Conservation (phyloP, 2,797 vertebrate genomes). For the Chanos chanos region DNA sequence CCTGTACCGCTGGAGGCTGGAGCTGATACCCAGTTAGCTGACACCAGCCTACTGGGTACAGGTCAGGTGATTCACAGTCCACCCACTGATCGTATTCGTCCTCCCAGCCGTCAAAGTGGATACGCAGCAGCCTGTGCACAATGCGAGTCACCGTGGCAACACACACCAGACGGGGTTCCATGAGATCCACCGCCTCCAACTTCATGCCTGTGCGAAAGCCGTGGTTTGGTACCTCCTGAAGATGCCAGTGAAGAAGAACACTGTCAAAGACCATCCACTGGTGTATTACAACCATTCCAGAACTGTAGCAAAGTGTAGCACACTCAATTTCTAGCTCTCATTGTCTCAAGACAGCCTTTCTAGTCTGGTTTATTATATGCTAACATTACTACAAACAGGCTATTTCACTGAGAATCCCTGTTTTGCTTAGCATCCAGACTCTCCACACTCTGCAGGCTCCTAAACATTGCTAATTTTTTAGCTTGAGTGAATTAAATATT, state of each 20-base stretch:
- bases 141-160: constrained; percentile 96
- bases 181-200: constrained; percentile 95
- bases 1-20: constrained; percentile 91
- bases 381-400: too few relatives aligned
- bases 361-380: too few relatives aligned
- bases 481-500: too few relatives aligned
- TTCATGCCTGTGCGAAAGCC: constrained; percentile 97
- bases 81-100: constrained; percentile 99
- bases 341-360: too few relatives aligned
- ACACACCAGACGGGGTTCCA: constrained; percentile 97
- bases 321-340: too few relatives aligned
- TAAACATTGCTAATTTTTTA: too few relatives aligned
- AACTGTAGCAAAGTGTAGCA: too few relatives aligned
- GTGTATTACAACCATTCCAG: too few relatives aligned
- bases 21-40: constrained; percentile 95
- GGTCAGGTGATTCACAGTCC: constrained; percentile 95
- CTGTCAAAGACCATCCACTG: too few relatives aligned
- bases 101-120: constrained; percentile 98
- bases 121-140: constrained; percentile 91
- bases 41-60: constrained; percentile 98
- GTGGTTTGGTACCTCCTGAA: constrained; percentile 92
- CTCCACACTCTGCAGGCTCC: too few relatives aligned
- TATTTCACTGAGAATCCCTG: too few relatives aligned
- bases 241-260: not conserved
- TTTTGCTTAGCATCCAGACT: too few relatives aligned